Percentiles rank a stretch among this genome's conserved stretches.
Evolutionary conservation across 2,888 invertebrate species (phyloP).

Genomic region (Emmelina monodactyla): DNA sequence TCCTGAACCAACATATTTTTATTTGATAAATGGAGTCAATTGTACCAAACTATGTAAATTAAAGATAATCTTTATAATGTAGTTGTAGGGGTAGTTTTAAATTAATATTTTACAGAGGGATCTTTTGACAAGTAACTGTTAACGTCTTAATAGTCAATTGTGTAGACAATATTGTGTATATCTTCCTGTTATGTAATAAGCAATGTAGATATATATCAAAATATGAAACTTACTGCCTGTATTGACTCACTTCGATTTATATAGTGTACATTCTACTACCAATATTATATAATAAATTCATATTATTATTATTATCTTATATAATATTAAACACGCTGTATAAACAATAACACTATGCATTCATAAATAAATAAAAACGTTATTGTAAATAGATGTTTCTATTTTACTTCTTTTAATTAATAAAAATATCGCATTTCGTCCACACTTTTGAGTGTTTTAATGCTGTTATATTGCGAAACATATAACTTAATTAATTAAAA

Average conservation of each 20-base stretch:
- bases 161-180: slow-evolving; percentile 44
- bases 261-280: slow-evolving; percentile 1
- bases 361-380: slow-evolving; percentile 10
- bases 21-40: too few species aligned
- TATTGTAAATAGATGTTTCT: slow-evolving; percentile 17
- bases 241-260: not conserved
- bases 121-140: too few species aligned
- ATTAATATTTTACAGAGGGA: too few species aligned
- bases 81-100: too few species aligned
- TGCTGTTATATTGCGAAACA: too few species aligned
- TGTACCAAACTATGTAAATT: too few species aligned
- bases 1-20: too few species aligned
- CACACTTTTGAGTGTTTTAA: slow-evolving; percentile 42
- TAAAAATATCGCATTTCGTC: slow-evolving; percentile 49
- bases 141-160: slow-evolving; percentile 36
- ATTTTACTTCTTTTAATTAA: slow-evolving; percentile 15
- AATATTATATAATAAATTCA: not conserved
- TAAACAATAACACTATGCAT: too few species aligned
- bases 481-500: slow-evolving; percentile 5
- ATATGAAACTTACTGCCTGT: not conserved
- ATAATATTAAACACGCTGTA: too few species aligned
- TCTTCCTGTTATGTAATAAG: slow-evolving; percentile 19
- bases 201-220: slow-evolving; percentile 13
- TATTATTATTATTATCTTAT: not conserved
- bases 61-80: too few species aligned